These are phyloP conservation scores for Lasioglossum vierecki DNA, from an alignment of 2,888 invertebrate genomes.

Conservation along the genomic window DNA sequence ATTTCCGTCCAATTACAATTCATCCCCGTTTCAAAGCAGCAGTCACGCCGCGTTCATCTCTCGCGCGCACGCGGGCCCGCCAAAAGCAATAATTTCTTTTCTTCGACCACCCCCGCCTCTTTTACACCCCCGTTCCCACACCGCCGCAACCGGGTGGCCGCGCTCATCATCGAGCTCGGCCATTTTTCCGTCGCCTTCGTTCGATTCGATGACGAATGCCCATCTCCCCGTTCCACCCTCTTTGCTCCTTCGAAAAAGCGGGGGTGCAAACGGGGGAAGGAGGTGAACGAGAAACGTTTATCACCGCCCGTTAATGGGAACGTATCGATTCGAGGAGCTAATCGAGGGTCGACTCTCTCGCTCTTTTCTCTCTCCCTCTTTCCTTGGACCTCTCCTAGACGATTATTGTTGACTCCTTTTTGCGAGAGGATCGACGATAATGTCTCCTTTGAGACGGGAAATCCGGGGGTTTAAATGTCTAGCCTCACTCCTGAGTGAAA, in stretches of 20 bases:
- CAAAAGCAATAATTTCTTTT: constrained; percentile 72
- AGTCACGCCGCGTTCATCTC: constrained; percentile 74
- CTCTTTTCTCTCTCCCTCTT: background rate
- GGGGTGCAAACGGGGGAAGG: background rate
- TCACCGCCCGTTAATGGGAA: constrained; percentile 40
- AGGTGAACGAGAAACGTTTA: constrained; percentile 33
- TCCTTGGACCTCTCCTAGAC: background rate
- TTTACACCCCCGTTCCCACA: background rate
- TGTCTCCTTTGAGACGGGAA: constrained; percentile 2
- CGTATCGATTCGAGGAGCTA: constrained; percentile 53
- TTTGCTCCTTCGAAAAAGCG: background rate
- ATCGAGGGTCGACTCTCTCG: constrained; percentile 25
- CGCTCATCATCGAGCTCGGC: constrained; percentile 15
- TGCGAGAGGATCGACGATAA: constrained; percentile 12
- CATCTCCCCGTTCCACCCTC: background rate
- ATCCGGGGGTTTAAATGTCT: background rate
- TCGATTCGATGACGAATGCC: constrained; percentile 48
- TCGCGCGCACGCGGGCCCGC: constrained; percentile 46
- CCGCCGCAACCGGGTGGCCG: constrained; percentile 9
- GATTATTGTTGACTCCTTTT: constrained; percentile 30
- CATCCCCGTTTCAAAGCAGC: constrained; percentile 77
- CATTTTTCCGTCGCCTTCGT: constrained; percentile 28
- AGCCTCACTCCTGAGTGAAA: constrained; percentile 6
- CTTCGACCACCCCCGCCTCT: constrained; percentile 34
- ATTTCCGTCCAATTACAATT: constrained; percentile 81